phyloP scores from a whole-genome alignment of 2,888 invertebrate genomes.

The Eremobia ochroleuca region DNA sequence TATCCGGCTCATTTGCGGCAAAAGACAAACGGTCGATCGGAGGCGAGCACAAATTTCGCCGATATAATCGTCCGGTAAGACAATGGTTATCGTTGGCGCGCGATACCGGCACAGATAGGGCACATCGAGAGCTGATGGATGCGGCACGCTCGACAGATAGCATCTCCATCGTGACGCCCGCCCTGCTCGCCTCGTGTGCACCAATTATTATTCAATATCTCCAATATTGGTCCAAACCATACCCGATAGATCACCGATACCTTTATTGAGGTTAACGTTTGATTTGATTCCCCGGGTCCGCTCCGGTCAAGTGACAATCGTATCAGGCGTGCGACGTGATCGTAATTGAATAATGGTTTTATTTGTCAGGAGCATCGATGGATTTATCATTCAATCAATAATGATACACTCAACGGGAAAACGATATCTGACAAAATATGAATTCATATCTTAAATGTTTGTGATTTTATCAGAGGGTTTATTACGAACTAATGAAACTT shows the following conservation, averaged over 20 bases:
- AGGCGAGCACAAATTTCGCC: slow-evolving; percentile 88
- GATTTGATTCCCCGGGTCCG: slow-evolving; percentile 78
- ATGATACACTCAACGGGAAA: slow-evolving; percentile 64
- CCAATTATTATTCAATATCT: slow-evolving; percentile 90
- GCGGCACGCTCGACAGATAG: slow-evolving; percentile 88
- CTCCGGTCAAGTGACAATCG: slow-evolving; percentile 86
- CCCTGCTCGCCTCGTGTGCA: slow-evolving; percentile 79
- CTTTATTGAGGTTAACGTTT: slow-evolving; percentile 82
- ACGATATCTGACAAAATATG: slow-evolving; percentile 65
- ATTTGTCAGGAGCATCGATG: slow-evolving; percentile 79
- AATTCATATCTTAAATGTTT: slow-evolving; percentile 59
- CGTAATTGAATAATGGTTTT: slow-evolving; percentile 85
- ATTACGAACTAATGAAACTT: slow-evolving; percentile 59
- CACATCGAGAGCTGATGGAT: slow-evolving; percentile 85
- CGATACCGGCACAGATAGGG: slow-evolving; percentile 85
- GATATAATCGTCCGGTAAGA: slow-evolving; percentile 88
- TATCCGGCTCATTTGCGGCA: slow-evolving; percentile 89
- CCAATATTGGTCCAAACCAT: slow-evolving; percentile 70
- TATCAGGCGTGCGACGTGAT: slow-evolving; percentile 72
- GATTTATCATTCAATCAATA: slow-evolving; percentile 77
- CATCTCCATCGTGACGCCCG: slow-evolving; percentile 86
- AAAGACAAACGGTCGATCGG: slow-evolving; percentile 87
- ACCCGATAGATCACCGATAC: slow-evolving; percentile 74
- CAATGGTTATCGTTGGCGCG: slow-evolving; percentile 87
- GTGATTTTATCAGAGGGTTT: slow-evolving; percentile 49